These are phyloP conservation scores for Cairina moschata DNA, from an alignment of 2,113 vertebrate species.

Conservation along the genomic window DNA sequence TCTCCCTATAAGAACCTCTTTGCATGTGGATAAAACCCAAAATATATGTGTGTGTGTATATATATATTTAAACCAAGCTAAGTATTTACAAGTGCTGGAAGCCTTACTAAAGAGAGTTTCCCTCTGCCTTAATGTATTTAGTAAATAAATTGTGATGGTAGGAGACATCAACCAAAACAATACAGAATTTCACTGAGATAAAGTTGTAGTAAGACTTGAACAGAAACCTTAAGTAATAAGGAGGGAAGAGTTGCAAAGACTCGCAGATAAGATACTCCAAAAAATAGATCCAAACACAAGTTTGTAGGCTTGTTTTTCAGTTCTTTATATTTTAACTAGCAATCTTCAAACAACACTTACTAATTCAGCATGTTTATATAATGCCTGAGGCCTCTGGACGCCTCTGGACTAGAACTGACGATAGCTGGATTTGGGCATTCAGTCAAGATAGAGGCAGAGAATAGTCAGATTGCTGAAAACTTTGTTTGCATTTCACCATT, in stretches of 20 bases:
- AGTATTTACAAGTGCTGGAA: background rate
- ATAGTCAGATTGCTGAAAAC: background rate
- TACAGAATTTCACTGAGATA: background rate
- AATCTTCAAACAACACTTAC: conserved; percentile 6
- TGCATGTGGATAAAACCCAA: background rate
- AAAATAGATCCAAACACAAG: background rate
- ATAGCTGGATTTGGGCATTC: background rate
- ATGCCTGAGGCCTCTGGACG: background rate
- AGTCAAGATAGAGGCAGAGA: background rate
- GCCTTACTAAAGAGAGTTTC: background rate
- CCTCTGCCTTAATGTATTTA: background rate
- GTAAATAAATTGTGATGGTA: background rate
- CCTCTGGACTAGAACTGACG: background rate
- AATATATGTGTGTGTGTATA: background rate
- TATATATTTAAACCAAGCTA: background rate
- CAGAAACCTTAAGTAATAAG: background rate
- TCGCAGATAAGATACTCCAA: background rate
- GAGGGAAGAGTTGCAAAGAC: background rate
- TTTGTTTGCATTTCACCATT: background rate
- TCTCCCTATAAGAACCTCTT: background rate
- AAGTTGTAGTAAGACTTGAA: background rate
- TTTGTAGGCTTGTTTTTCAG: background rate
- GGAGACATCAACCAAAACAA: background rate
- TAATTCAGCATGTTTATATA: background rate
- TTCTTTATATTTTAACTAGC: background rate